Conservation (phyloP, 2,113 vertebrate genomes). For the Fulica atra region DNA sequence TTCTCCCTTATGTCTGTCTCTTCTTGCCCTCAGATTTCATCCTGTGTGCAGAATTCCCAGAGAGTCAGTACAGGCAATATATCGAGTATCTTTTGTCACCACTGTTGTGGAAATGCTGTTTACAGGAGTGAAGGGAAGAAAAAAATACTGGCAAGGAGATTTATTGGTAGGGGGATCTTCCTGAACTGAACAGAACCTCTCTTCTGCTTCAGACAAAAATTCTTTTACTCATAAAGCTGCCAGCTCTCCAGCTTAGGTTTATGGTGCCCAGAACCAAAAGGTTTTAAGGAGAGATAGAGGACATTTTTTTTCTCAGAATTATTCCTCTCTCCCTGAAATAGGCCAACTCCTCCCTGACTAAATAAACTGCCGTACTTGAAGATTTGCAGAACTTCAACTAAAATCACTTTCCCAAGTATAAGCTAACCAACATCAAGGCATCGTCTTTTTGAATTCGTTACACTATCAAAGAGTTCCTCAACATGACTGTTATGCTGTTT, state of each 20-base stretch:
- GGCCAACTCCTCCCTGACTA: not conserved
- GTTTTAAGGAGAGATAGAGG: not conserved
- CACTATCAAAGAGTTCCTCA: constrained; percentile 27
- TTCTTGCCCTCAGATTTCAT: not conserved
- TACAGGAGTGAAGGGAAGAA: not conserved
- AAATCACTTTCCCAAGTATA: constrained; percentile 11
- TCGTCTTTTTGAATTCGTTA: not conserved
- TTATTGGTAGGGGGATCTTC: not conserved
- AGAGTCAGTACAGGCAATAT: not conserved
- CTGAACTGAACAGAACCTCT: not conserved
- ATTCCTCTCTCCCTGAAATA: not conserved
- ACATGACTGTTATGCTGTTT: not conserved
- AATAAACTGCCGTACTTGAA: not conserved
- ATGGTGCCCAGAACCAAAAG: not conserved
- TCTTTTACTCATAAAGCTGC: not conserved
- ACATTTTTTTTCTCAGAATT: not conserved
- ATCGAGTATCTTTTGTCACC: not conserved
- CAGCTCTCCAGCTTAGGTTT: not conserved
- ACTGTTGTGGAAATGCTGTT: not conserved
- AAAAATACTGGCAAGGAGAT: not conserved
- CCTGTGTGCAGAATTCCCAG: not conserved
- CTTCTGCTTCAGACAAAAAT: not conserved
- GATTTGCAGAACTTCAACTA: not conserved
- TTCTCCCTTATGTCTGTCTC: not conserved
- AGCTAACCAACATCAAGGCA: constrained; percentile 7